These are phyloP conservation scores for Thymelicus acteon DNA, from an alignment of 2,888 invertebrate genomes.

Conservation along the genomic window DNA sequence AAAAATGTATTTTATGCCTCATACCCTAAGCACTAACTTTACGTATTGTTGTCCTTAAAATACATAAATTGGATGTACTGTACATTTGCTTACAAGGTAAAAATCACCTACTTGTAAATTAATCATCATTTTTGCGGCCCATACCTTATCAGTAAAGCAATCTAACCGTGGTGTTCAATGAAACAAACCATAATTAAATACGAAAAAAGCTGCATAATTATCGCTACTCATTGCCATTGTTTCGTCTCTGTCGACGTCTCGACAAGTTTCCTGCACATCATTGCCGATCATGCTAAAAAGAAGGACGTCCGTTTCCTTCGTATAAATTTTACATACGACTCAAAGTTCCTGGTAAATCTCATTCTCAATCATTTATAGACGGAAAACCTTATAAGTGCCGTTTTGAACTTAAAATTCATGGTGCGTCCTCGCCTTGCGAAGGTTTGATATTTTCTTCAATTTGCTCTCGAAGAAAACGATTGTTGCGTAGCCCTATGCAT, in stretches of 20 bases:
- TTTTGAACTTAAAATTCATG: constrained; percentile 36
- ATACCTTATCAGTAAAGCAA: neutral
- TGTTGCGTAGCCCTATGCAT: constrained; percentile 51
- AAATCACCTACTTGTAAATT: no score
- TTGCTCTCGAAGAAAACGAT: constrained; percentile 42
- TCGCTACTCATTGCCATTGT: constrained; percentile 61
- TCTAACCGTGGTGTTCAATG: neutral
- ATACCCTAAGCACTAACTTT: no score
- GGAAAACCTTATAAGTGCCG: constrained; percentile 56
- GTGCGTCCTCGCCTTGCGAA: constrained; percentile 10
- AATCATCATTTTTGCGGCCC: neutral
- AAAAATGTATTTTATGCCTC: no score
- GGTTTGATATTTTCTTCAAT: constrained; percentile 33
- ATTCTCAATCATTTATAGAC: constrained; percentile 56
- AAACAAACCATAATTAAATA: no score
- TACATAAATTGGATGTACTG: no score
- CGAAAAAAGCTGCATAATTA: constrained; percentile 40
- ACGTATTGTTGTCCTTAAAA: no score
- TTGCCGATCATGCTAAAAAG: constrained; percentile 55
- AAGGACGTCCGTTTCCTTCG: constrained; percentile 80
- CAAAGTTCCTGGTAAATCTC: constrained; percentile 58
- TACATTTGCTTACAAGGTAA: no score
- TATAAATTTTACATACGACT: constrained; percentile 64
- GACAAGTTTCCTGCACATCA: constrained; percentile 66
- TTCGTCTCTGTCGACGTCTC: constrained; percentile 52